Conservation (phyloP, 2,113 vertebrate genomes). For the Muntiacus reevesi region DNA sequence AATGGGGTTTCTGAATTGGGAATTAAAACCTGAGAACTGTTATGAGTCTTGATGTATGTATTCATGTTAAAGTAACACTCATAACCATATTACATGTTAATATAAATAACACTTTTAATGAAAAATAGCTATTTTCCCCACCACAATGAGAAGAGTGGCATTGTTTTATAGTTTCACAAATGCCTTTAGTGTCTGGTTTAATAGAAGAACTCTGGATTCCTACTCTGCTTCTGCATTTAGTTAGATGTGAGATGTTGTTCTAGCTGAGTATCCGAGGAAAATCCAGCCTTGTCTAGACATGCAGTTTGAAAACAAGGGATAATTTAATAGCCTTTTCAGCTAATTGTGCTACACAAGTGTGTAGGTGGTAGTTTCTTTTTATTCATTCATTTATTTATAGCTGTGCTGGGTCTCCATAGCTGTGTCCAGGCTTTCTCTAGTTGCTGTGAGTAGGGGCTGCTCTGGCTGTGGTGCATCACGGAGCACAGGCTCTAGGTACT, state of each 20-base stretch:
- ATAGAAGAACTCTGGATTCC: not conserved
- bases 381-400: not conserved
- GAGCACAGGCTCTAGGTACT: not conserved
- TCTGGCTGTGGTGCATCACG: rapidly evolving
- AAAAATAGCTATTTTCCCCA: not conserved
- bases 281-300: not conserved
- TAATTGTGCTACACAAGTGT: not conserved
- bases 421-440: not conserved
- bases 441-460: not conserved
- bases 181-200: not conserved
- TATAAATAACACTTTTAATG: constrained; percentile 7
- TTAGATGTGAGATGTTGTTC: not conserved
- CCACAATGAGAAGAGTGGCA: not conserved
- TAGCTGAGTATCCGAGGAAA: not conserved
- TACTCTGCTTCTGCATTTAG: not conserved
- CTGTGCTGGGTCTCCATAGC: not conserved
- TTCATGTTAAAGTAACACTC: not conserved
- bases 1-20: not conserved
- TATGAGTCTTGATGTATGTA: not conserved
- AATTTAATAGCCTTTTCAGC: not conserved
- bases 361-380: not conserved
- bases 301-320: not conserved
- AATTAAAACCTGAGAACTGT: constrained; percentile 14
- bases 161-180: not conserved
- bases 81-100: not conserved